Base-by-base conservation (phyloP, 2,888 invertebrate genomes). In the Oegoconia quadripuncta region DNA sequence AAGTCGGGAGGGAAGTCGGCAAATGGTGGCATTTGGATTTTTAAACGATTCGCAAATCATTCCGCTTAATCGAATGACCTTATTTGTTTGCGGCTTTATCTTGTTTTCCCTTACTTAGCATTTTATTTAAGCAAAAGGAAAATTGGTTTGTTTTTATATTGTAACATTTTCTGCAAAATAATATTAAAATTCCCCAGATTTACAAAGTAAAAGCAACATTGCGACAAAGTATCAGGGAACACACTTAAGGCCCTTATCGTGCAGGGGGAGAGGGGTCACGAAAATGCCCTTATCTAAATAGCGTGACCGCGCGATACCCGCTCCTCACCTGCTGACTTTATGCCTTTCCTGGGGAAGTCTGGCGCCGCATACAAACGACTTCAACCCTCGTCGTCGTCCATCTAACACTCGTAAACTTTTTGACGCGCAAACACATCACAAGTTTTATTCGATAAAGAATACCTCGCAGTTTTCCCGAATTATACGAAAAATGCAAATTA, bases 21-120 rank as follows among this genome's bases (percentile, higher is more conserved):
- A 74, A 78, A 76, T 65, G 71, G 70, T 74, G 77, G 69, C 78
- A 76, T 86, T 86, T 81, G 72, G 75, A 74, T 74, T 80, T 80
- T 75, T 75, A 80, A 82, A 72, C 74, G 80, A 79, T 81, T 77
- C 73, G 74, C 78, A 80, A 84, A 86, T 84, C 74, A 82, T 84
- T 83, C 73, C 73, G 75, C 73, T 75, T 82, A 80, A 82, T 83
- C 81, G 74, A 78, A 75, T 78, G 72, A 75, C 73, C 73, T 74
- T 79, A 72, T 81, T 82, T 79, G 74, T 78, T 70, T 52, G 61
- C 42, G 47, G 58, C 50, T 62, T 70, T 70, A 60, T 64, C 66
- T 69, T 62, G 59, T 68, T 72, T 63, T 59, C 50, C 48, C 34
- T 48, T 46, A n/a, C 46, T 41, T 44, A 28, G 13, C n/a, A 15